Evolutionary conservation across 2,888 invertebrate species (phyloP), one percentile per base, ranked within the genome.

Genomic region (Sinelater perroti): DNA sequence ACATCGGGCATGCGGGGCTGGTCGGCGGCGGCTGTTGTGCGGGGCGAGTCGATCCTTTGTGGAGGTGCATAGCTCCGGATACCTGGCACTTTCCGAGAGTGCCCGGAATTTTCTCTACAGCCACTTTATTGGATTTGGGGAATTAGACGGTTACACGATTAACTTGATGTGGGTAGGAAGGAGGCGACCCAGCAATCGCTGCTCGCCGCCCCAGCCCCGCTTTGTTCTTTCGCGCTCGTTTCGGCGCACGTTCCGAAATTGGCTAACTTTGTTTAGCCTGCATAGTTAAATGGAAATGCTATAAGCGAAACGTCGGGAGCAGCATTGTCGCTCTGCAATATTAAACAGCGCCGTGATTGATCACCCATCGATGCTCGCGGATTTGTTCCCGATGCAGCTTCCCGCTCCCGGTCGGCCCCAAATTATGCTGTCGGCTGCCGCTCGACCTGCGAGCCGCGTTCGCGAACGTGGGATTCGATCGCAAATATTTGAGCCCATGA

Each of bases 401-500:
- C 21, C 10, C 21, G 21, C 21, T 38, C 21, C n/a, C 20, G 13
- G 21, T 38, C 18, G 6, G 4, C 20, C 11, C n/a, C 10, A 38
- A 28, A 24, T 24, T 24, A 6, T 24, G 24, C 8, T 30, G 11
- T 3, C 8, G 11, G 3, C 11, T 24, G 8, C 30, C 30, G 3
- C 8, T 30, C 30, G 3, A 30, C 30, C 40, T 20, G 8, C 5
- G 3, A 21, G 20, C 13, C 21, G 21, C n/a, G n/a, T 17, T 10
- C 16, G n/a, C 2, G 18, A 44, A 44, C 30, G 28, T 44, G 30
- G 28, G 30, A 44, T 44, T 44, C 18, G 28, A 44, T 44, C 44
- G 44, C 30, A 44, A 44, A 44, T 44, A 44, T 44, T 44, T 44
- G 44, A 10, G 24, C n/a, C 18, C 44, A 30, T 44, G 30, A 44